Conservation (phyloP, 2,113 vertebrate species). For the Monopterus albus region DNA sequence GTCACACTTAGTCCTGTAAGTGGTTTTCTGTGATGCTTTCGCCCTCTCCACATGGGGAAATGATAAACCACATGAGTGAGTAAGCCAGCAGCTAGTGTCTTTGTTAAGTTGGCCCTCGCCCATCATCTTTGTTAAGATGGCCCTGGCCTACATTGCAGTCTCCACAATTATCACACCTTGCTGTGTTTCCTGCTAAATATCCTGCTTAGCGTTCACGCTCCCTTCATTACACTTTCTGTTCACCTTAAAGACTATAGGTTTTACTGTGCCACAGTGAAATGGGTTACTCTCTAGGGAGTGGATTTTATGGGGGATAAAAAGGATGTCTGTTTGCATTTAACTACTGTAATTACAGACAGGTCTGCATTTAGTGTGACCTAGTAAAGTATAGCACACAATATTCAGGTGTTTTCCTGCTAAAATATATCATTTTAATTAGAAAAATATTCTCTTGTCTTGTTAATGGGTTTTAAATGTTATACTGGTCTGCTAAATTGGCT, state of each 20-base stretch:
- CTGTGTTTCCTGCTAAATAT: constrained; percentile 18
- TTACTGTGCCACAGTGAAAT: not conserved
- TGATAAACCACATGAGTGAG: constrained; percentile 1
- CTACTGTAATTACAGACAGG: constrained; percentile 6
- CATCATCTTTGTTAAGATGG: constrained; percentile 10
- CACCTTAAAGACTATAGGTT: constrained; percentile 5
- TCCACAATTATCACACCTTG: constrained; percentile 2
- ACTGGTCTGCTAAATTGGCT: not conserved
- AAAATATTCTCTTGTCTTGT: not conserved
- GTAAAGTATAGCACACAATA: not conserved
- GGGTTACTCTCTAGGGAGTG: not conserved
- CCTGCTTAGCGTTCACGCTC: not conserved
- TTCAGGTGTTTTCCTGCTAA: not conserved
- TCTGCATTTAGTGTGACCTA: constrained; percentile 21
- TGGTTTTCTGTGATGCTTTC: not conserved
- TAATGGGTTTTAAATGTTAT: not conserved
- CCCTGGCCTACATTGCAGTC: constrained; percentile 34
- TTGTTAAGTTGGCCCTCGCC: constrained; percentile 7
- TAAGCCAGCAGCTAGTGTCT: not conserved
- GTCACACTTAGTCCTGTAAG: not conserved
- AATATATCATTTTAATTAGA: not conserved
- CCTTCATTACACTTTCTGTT: not conserved
- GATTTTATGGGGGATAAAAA: not conserved
- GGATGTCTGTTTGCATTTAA: constrained; percentile 19
- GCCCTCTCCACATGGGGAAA: not conserved